These are phyloP conservation scores for Parnassius orleans DNA, from an alignment of 2,888 invertebrate species.

Conservation along the genomic window DNA sequence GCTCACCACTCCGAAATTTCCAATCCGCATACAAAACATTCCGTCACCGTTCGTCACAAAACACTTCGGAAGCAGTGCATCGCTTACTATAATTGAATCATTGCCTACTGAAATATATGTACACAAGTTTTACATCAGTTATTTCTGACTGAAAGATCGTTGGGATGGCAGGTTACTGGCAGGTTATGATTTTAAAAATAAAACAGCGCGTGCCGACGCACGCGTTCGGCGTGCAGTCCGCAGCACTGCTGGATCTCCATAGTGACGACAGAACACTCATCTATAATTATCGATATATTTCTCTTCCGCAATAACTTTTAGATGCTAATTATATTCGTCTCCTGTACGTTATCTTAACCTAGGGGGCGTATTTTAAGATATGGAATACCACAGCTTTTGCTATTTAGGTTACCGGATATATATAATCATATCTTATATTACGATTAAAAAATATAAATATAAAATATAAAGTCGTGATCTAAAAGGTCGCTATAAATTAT, in stretches of 20 bases:
- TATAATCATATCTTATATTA: too few relatives aligned
- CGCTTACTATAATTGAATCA: neutral
- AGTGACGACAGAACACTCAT: slow-evolving; percentile 14
- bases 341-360: slow-evolving; percentile 21
- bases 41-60: slow-evolving; percentile 16
- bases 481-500: too few relatives aligned
- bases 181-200: slow-evolving; percentile 51
- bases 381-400: slow-evolving; percentile 5
- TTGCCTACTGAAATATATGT: neutral
- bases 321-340: slow-evolving; percentile 17
- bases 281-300: slow-evolving; percentile 24
- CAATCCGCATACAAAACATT: slow-evolving; percentile 5
- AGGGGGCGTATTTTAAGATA: slow-evolving; percentile 4
- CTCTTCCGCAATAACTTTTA: slow-evolving; percentile 26
- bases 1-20: slow-evolving; percentile 34
- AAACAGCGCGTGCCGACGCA: slow-evolving; percentile 48
- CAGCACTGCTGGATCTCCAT: slow-evolving; percentile 5
- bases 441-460: too few relatives aligned
- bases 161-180: slow-evolving; percentile 38
- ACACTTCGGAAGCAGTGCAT: slow-evolving; percentile 30
- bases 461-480: too few relatives aligned
- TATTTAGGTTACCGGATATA: neutral
- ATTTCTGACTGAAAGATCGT: slow-evolving; percentile 31
- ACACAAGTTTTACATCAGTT: neutral
- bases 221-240: slow-evolving; percentile 36